These are phyloP conservation scores for Strigamia transsilvanica DNA, from an alignment of 2,888 invertebrate genomes.

Conservation along the genomic window DNA sequence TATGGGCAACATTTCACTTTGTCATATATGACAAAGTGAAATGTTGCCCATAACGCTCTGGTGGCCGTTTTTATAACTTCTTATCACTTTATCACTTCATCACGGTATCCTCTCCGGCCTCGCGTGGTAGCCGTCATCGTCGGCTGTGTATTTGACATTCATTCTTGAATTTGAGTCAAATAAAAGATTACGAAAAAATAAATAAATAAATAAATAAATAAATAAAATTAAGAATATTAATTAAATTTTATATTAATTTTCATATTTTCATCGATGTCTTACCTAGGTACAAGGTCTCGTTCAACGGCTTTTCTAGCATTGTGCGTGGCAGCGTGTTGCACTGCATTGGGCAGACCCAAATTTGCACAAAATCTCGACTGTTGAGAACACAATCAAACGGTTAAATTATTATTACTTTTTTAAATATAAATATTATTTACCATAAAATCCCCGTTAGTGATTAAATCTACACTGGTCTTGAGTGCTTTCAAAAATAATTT, in stretches of 20 bases:
- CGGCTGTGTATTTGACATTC: no score
- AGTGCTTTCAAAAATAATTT: conserved; percentile 94
- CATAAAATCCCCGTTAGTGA: conserved; percentile 99
- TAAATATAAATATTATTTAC: conserved; percentile 71
- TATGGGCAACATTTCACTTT: no score
- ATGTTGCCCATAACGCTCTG: no score
- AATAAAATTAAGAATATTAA: conserved; percentile 14
- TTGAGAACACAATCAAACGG: conserved; percentile 57
- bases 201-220: no score
- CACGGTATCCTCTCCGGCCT: no score
- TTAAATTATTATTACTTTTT: neutral
- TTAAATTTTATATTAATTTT: conserved; percentile 63
- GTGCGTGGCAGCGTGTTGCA: conserved; percentile 92
- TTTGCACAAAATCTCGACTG: conserved; percentile 88
- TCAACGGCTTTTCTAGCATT: conserved; percentile 97
- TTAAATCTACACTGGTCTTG: conserved; percentile 95
- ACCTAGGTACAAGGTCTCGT: conserved; percentile 90
- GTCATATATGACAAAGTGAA: no score
- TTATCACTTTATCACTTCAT: no score
- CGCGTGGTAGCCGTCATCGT: no score
- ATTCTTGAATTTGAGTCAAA: no score
- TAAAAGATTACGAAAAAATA: no score
- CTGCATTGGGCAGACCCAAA: conserved; percentile 79
- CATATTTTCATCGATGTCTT: no score
- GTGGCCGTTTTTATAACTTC: no score